Evolutionary conservation across 2,797 vertebrate genomes (phyloP).

Genomic region (Halcyon leucocephala): DNA sequence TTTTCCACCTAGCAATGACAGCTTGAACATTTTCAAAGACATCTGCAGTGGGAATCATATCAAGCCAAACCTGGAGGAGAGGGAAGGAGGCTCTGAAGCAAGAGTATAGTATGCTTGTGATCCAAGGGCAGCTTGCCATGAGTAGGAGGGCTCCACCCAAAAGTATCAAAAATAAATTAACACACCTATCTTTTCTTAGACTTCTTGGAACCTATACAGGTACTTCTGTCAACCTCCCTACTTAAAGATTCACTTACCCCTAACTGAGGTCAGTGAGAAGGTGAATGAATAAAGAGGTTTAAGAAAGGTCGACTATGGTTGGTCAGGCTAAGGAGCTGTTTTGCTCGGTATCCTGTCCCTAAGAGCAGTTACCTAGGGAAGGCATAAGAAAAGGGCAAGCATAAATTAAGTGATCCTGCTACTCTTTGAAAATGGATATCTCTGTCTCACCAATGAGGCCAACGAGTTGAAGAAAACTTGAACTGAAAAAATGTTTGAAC

Average conservation of each 20-base stretch:
- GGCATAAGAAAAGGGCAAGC: neutral
- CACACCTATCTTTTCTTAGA: constrained; percentile 62
- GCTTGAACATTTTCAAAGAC: constrained; percentile 55
- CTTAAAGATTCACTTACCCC: neutral
- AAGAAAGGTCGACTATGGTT: neutral
- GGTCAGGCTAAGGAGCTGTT: neutral
- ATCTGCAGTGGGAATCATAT: constrained; percentile 26
- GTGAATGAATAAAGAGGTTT: neutral
- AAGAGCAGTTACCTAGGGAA: neutral
- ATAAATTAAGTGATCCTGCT: neutral
- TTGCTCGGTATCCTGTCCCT: neutral
- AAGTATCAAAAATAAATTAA: constrained; percentile 69
- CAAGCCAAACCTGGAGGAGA: constrained; percentile 47
- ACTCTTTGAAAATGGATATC: neutral
- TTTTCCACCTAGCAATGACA: constrained; percentile 63
- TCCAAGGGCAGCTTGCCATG: constrained; percentile 58
- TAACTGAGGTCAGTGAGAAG: neutral
- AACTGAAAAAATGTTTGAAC: neutral
- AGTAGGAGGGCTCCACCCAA: constrained; percentile 64
- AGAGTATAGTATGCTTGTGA: neutral
- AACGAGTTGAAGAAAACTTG: neutral
- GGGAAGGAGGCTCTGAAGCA: constrained; percentile 37
- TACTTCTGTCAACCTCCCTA: neutral
- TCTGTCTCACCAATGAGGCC: neutral
- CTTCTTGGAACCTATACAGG: constrained; percentile 57